Base-by-base conservation (phyloP, 2,888 invertebrate genomes). In the Stenurella melanura region DNA sequence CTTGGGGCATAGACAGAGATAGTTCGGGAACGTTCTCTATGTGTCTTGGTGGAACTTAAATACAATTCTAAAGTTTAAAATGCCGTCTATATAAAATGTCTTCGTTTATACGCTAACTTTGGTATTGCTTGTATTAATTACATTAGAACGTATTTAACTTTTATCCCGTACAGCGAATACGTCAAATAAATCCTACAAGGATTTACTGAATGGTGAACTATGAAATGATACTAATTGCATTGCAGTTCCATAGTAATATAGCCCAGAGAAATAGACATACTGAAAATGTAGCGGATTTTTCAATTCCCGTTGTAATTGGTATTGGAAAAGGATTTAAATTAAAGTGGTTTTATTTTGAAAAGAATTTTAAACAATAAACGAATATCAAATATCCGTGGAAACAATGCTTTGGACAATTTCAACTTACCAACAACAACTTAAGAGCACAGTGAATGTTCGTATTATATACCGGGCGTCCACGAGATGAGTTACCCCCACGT, bases 1-100 rank as follows among this genome's bases (percentile, higher is more conserved):
- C 81, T 77, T 50, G 38, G 80, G 80, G 78, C 70, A 75, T 73
- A 78, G 75, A 78, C 69, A 70, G 60, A 71, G 71, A 77, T 79
- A 80, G 80, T 79, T 79, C 69, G 56, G 66, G 76, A 70, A 67
- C 74, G 72, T 67, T 70, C 60, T 19, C 63, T 69, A 50, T 56
- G 66, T 68, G 63, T 57, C 74, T 67, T 70, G 42, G 57, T 69
- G 58, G 42, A 67, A 76, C 69, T 69, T 82, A 82, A 82, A 82
- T 56, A 71, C 26, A 75, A 63, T 68, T 74, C 50, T 12, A 15
- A 74, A 74, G 42, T 67, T 68, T 68, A 67, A 68, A 68, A 58
- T 60, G 42, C 26, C 60, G 19, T 68, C 57, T 15, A 18, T 63
- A 34, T 34, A 34, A 34, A 63, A 63, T 63, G 5, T 15, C 18